Conservation (phyloP, 2,113 vertebrate genomes). For the Rhinopomastus cyanomelas region DNA sequence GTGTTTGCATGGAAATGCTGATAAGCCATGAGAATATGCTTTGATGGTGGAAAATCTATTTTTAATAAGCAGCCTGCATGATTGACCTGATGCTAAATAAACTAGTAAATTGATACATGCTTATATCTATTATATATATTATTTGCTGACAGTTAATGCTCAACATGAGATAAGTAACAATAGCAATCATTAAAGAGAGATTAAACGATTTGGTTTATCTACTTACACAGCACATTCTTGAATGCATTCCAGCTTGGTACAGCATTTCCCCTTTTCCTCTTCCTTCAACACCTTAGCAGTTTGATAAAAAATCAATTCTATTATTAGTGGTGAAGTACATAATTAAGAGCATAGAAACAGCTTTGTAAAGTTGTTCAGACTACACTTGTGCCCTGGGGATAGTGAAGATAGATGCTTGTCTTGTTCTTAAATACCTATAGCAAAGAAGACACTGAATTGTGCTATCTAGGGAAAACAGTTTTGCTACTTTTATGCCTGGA, state of each 20-base stretch:
- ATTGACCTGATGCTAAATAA: slow-evolving; percentile 66
- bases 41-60: slow-evolving; percentile 24
- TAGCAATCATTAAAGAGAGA: not conserved
- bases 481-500: not conserved
- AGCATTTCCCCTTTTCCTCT: not conserved
- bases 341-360: not conserved
- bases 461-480: not conserved
- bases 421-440: not conserved
- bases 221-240: not conserved
- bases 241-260: not conserved
- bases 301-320: not conserved
- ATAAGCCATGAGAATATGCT: slow-evolving; percentile 10
- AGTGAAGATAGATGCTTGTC: not conserved
- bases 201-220: not conserved
- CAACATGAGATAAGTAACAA: not conserved
- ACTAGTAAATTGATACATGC: slow-evolving; percentile 27
- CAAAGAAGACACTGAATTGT: not conserved
- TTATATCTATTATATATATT: slow-evolving; percentile 33
- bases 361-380: not conserved
- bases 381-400: accelerated
- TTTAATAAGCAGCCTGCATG: slow-evolving; percentile 62
- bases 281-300: not conserved
- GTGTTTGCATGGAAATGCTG: slow-evolving; percentile 5
- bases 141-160: slow-evolving; percentile 5
- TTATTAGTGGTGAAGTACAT: not conserved